Evolutionary conservation across 2,113 vertebrate species (phyloP), one percentile per base, ranked within the genome.

Genomic region (Varanus komodoensis): DNA sequence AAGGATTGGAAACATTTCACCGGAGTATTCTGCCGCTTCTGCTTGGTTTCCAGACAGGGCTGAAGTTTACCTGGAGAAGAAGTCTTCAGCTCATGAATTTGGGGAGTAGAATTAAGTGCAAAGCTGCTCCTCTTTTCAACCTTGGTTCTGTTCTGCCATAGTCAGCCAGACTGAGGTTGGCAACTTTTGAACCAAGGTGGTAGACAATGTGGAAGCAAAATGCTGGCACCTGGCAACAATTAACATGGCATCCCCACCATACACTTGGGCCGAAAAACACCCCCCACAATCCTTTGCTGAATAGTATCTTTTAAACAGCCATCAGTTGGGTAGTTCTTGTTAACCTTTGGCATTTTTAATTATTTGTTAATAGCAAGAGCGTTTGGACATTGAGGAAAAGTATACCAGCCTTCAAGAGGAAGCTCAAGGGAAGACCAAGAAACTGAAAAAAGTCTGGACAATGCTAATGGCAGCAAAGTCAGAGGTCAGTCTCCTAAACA

Each of bases 381-480:
- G 99, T 61, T 95, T 99, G 95, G 99, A 99, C 95, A 99, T 99
- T 5, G 99, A 99, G 95, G 99, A 99, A 97, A 99, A 99, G 91
- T 99, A 99, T 95, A 99, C 99, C 79, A 99, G 98, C 93, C 98
- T 99, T 83, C 99, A 99, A 96, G 99, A 99, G 81, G 99, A 99
- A 93, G 99, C 99, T 2, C 99, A 99, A 92, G 99, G 99, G 74
- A 99, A 99, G 96, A 99, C 99, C 80, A 99, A 99, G 95, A 99
- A 99, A 84, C 95, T 99, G 94, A 99, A 99, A 97, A 99, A 99
- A 97, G 99, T 99, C 6, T 99, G 99, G 99, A 99, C 99, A 84
- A 99, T 99, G 99, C 96, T 99, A 82, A 99, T 99, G 99, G 99
- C 99, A 93, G 99, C 99, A 48, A 99, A 99, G 90, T 99, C 99